A percentile compares a stretch with the other conserved stretches of the same genome.
These are phyloP conservation scores for Trachemys scripta DNA, from an alignment of 2,113 vertebrate genomes.

Conservation along the genomic window DNA sequence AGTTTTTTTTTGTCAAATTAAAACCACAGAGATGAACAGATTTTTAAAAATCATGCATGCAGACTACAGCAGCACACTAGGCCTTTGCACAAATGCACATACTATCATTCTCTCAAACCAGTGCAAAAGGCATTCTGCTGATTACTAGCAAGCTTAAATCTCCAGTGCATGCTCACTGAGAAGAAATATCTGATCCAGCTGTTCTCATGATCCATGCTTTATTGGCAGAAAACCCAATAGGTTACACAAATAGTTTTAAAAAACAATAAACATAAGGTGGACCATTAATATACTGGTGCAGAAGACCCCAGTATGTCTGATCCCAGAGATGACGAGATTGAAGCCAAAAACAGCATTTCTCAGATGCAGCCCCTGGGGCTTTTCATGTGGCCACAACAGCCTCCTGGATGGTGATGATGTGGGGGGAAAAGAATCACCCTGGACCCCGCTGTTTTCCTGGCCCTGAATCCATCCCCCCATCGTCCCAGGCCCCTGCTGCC, in stretches of 20 bases:
- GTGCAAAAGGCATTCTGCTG: slow-evolving; percentile 22
- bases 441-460: no score
- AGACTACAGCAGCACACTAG: no score
- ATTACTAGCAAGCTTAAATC: neutral
- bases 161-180: neutral
- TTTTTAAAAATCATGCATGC: no score
- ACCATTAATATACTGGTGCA: slow-evolving; percentile 17
- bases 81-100: neutral
- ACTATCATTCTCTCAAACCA: neutral
- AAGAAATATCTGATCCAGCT: slow-evolving; percentile 2
- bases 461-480: no score
- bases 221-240: slow-evolving; percentile 9
- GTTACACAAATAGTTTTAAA: neutral
- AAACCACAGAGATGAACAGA: no score
- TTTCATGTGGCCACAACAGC: no score
- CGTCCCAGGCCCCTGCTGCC: no score
- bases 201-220: neutral
- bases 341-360: neutral
- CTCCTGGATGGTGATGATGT: no score
- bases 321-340: neutral
- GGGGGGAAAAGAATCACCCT: no score
- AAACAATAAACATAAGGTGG: neutral
- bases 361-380: no score
- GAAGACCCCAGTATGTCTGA: slow-evolving; percentile 15
- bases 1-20: no score